Evolutionary conservation across 2,797 vertebrate species (phyloP), one percentile per base, ranked within the genome.

Genomic region (Siniperca obscura): DNA sequence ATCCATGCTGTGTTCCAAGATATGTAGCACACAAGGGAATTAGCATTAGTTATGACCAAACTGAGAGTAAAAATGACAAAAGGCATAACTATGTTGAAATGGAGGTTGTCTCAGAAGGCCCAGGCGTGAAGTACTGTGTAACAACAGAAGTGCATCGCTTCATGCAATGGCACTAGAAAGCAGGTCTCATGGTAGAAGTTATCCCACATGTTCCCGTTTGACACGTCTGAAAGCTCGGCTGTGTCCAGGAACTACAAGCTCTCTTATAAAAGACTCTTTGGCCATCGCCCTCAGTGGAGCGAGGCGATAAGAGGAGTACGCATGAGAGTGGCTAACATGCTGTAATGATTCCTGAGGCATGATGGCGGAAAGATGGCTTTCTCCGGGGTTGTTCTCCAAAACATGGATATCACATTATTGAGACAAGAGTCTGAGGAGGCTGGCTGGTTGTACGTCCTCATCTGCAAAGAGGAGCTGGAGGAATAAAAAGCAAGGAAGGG

Each of bases 341-440:
- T 66, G 71, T 60, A 83, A 65, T 70, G 82, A 74, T 77, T 86
- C 75, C 78, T 80, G 71, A 86, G 48, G 84, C 78, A 30, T 44
- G 73, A 56, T 60, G 46, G 70, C 5, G 1, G 61, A 73, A 48
- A 69, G 46, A 74, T 17, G 82, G 65, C 80, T 68, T 79, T 78
- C 78, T 80, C 30, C 0, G 60, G 70, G 76, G 44, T 4, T 13
- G 52, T 16, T 60, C 74, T 22, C 21, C 25, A 52, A 79, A 85
- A 89, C 85, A 80, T 14, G 64, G 82, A 86, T 85, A 76, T 81
- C 70, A 86, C 79, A 84, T 84, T 75, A 81, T 70, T 67, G 77
- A 66, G 78, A 74, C 74, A 70, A 66, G 78, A 79, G 61, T 69
- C 60, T 50, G 40, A 83, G 64, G 40, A 76, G 48, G 57, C 9